Conservation (phyloP, 2,797 vertebrate genomes). For the Streptopelia turtur region DNA sequence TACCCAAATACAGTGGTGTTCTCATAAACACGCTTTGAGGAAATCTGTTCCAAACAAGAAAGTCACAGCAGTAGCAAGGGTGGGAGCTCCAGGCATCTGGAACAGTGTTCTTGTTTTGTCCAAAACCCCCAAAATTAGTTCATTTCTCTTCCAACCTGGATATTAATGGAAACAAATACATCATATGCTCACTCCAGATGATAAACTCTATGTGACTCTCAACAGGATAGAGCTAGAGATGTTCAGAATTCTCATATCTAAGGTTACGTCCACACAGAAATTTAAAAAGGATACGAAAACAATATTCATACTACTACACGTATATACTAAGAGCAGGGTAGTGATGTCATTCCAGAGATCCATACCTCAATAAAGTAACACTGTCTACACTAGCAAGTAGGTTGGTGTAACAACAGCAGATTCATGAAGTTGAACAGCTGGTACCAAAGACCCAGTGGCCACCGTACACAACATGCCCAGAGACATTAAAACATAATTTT, state of each 20-base stretch:
- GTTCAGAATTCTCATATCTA: neutral
- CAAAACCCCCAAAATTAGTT: neutral
- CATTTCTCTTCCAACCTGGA: neutral
- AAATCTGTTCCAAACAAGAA: conserved; percentile 25
- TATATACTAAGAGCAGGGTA: neutral
- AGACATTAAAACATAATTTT: neutral
- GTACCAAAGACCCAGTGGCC: neutral
- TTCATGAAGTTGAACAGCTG: neutral
- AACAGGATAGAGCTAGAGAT: neutral
- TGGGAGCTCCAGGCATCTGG: neutral
- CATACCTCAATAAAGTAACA: neutral
- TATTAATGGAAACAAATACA: conserved; percentile 26
- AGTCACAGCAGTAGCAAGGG: conserved; percentile 1
- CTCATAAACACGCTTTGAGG: conserved; percentile 7
- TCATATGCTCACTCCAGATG: neutral
- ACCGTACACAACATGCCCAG: neutral
- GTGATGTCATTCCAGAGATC: neutral
- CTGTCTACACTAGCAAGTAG: neutral
- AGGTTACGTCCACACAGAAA: neutral
- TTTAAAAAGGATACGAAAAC: neutral
- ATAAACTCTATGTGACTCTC: neutral
- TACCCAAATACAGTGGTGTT: neutral
- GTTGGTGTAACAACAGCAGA: neutral
- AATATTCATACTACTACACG: neutral
- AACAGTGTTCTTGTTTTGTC: neutral